Evolutionary conservation across 1,140 invertebrate species (phyloP), one percentile per base, ranked within the genome.

Genomic region (Drosophila sucinea): DNA sequence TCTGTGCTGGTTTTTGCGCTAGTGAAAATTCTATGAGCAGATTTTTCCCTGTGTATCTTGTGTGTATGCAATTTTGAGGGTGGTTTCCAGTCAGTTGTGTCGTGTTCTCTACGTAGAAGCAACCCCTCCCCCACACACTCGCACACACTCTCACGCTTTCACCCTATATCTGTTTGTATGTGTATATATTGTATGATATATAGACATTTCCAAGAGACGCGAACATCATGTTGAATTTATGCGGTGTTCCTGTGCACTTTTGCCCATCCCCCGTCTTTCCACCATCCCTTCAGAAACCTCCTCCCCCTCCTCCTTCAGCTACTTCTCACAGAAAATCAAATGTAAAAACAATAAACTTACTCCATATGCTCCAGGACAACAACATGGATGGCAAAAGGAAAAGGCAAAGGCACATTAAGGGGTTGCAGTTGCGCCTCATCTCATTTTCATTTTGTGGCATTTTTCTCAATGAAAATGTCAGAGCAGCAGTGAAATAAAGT

Each of bases 271-370:
- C 44, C 25, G 8, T 51, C 8, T 6, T 3, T 25, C 5, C 6
- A 17, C 44, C 27, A 8, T 10, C 44, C 23, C 7, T 3, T 17
- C 4, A 17, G 35, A 25, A 8, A 47, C 35, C 8, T 40, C 47
- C 47, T 63, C 1, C 8, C 8, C 4, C 30, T n/a, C 5, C 29
- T 11, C 11, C 30, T 32, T 25, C 11, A 7, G 57, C 30, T 30
- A 17, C 40, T 38, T 3, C 10, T 41, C 32, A 55, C 25, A 51
- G 54, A 87, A 80, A 84, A 81, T 81, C 77, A 89, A 89, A 89
- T 89, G 84, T 78, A 84, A 84, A 89, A 89, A 89, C 84, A 89
- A 84, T 84, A 89, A 89, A 80, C 80, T 80, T 70, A 61, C 74
- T 77, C 77, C 84, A 89, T 89, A 89, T 89, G 74, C 63, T 73